Evolutionary conservation across 2,888 invertebrate genomes (phyloP).

Genomic region (Urechis unicinctus): DNA sequence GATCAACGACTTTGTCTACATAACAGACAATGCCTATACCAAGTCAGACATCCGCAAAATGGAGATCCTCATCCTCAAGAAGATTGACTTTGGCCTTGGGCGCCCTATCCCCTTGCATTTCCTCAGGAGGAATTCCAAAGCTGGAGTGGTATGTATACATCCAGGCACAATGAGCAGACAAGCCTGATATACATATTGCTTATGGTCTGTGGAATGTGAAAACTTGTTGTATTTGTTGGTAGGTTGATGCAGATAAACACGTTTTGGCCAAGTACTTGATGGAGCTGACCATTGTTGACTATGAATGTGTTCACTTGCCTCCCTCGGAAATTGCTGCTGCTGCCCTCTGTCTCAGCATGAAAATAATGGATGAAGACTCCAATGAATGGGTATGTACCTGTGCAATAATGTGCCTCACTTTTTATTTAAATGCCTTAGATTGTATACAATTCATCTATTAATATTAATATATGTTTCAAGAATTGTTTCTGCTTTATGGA

Average conservation of each 20-base stretch:
- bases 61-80: conserved; percentile 72
- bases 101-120: conserved; percentile 84
- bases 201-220: too few species aligned
- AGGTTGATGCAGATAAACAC: conserved; percentile 62
- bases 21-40: conserved; percentile 81
- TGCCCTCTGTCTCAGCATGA: conserved; percentile 69
- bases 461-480: too few species aligned
- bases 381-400: too few species aligned
- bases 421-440: too few species aligned
- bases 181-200: too few species aligned
- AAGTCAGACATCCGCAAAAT: conserved; percentile 72
- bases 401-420: too few species aligned
- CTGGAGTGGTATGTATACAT: too few species aligned
- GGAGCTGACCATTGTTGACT: conserved; percentile 76
- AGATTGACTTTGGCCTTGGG: conserved; percentile 74
- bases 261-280: conserved; percentile 84
- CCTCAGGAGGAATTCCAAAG: conserved; percentile 63
- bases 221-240: too few species aligned
- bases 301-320: conserved; percentile 65
- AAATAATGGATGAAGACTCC: conserved; percentile 35
- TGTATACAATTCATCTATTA: too few species aligned
- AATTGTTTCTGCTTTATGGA: too few species aligned
- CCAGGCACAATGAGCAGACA: too few species aligned
- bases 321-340: conserved; percentile 82
- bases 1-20: conserved; percentile 79